Evolutionary conservation across 2,888 invertebrate genomes (phyloP), one percentile per base, ranked within the genome.

Genomic region (Pinctada fucata): DNA sequence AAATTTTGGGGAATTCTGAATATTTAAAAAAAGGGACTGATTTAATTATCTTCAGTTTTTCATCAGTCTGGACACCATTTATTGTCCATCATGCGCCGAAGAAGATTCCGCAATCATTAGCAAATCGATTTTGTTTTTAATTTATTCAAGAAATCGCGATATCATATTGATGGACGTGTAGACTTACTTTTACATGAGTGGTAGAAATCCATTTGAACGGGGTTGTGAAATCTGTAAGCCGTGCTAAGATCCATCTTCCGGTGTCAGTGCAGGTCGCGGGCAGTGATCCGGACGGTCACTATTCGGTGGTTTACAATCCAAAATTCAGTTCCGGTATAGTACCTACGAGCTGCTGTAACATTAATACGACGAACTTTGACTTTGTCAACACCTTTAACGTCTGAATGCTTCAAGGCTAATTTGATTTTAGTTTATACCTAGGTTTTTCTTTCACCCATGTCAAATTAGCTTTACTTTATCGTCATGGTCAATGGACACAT

Each of bases 191-290:
- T 91, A 87, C 92, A 98, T 93, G 98, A 97, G 93, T 98, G 98
- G 94, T 98, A 90, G 79, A 87, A 98, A 95, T 98, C 98, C 98
- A 98, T 97, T 93, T 97, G 97, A 92, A 97, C 97, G n/a, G 87
- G 85, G 63, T 82, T 83, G 65, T 86, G 86, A 81, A 84, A 88
- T 16, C 87, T 84, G 79, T 87, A 88, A 16, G 87, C 79, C 3
- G 84, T 75, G 16, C 84, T 78, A 71, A 87, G 83, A 79, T 89
- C 89, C 89, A 89, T 89, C 79, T 82, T 81, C 45, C 64, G 45
- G 48, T 63, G 74, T 48, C 74, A 66, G 31, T 3, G 10, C n/a
- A 49, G 66, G 58, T 75, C 71, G 75, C 52, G 50, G 58, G 65
- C 68, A 64, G 50, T 77, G 74, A 68, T 75, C 75, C 77, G 77